Base-by-base conservation (phyloP, 2,113 vertebrate species). In the Anas platyrhynchos region DNA sequence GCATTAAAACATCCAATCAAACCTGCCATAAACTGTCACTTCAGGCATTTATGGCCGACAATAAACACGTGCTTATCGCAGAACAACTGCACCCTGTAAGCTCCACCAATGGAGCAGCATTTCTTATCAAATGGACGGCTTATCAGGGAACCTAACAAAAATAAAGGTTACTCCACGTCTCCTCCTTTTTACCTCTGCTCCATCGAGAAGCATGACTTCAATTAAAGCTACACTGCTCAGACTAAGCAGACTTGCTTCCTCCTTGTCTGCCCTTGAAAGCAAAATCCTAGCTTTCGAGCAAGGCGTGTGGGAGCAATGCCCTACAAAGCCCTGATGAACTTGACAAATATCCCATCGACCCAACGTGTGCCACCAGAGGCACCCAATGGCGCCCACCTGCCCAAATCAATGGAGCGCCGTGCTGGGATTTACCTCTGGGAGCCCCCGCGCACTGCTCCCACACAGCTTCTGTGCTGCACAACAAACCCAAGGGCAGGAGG, bases 61-160 rank as follows among this genome's bases (percentile, higher is more conserved):
- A 98, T 98, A 98, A 98, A 98, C 97, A 97, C 97, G 95, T 85
- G 97, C 98, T 98, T 98, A 98, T 98, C 98, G 93, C 65, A 41
- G 79, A 97, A 97, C 97, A 97, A 98, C 98, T 97, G 98, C 97
- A 98, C 98, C 98, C 98, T 98, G 98, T 96, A 97, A 98, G 98
- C 98, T 97, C 95, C 98, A 97, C 98, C 98, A 98, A 98, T 98
- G 98, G 98, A 98, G 97, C 98, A 98, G 98, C 98, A 97, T 97
- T 98, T 98, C 98, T 98, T 98, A 98, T 98, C 98, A 97, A 97
- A 97, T 92, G 96, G 94, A 97, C 88, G 76, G 97, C 97, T 98
- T 98, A 95, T 98, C 98, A 97, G 97, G 95, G 81, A 97, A 96
- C 91, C 93, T 72, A 84, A 88, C 92, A 94, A 92, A 96, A 96